phyloP scores from a whole-genome alignment of 2,888 invertebrate genomes.

The Volucella inanis region DNA sequence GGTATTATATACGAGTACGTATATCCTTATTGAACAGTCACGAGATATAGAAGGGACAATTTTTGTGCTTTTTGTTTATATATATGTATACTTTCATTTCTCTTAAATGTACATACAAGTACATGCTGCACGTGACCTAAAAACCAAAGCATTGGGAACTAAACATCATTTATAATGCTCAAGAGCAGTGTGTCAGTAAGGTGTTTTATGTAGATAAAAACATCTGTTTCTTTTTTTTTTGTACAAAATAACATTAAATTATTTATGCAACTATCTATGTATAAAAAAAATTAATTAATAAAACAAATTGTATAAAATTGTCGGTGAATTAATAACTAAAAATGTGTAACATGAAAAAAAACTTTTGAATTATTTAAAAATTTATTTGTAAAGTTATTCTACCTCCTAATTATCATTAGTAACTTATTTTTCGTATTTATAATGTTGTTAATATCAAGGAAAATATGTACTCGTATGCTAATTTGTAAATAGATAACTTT shows the following conservation, averaged over 20 bases:
- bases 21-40: constrained; percentile 21
- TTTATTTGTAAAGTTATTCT: no score
- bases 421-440: no score
- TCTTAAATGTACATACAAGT: background rate
- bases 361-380: no score
- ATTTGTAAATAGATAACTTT: no score
- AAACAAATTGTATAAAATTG: no score
- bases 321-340: no score
- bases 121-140: constrained; percentile 59
- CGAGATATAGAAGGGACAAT: constrained; percentile 5
- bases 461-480: no score
- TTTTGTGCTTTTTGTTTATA: constrained; percentile 21
- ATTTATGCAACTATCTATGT: background rate
- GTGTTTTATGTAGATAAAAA: constrained; percentile 12
- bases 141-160: constrained; percentile 29
- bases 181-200: constrained; percentile 61
- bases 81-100: background rate
- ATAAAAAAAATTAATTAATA: no score
- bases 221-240: constrained; percentile 7
- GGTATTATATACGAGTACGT: constrained; percentile 5
- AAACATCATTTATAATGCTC: constrained; percentile 34
- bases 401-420: no score
- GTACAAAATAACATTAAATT: background rate
- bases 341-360: no score
- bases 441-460: no score